Evolutionary conservation across 2,888 invertebrate genomes (phyloP).

Genomic region (Hemicrepidius hirtus): DNA sequence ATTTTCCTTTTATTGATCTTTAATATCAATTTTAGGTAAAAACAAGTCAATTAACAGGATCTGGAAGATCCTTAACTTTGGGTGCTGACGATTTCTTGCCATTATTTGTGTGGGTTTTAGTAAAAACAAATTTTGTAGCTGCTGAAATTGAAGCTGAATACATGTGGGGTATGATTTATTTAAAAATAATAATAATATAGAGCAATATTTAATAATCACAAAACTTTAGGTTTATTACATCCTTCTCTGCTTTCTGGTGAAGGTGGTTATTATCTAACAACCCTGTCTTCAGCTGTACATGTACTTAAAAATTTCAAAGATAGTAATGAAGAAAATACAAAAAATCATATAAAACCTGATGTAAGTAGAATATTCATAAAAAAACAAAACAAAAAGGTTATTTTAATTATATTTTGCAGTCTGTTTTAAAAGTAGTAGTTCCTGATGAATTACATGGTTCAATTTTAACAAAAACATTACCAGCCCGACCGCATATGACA

Average conservation of each 20-base stretch:
- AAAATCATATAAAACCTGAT: constrained; percentile 68
- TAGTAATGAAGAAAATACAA: constrained; percentile 67
- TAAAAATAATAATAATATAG: not conserved
- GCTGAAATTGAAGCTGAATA: constrained; percentile 97
- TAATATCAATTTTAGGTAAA: constrained; percentile 75
- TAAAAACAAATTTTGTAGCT: constrained; percentile 91
- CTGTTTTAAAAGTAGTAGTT: constrained; percentile 91
- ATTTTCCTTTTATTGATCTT: too few species aligned
- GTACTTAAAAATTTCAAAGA: constrained; percentile 82
- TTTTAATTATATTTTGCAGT: constrained; percentile 65
- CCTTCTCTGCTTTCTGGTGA: constrained; percentile 93
- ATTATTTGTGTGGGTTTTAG: constrained; percentile 92
- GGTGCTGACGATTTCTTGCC: constrained; percentile 94
- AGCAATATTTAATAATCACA: not conserved
- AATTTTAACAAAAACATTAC: constrained; percentile 92
- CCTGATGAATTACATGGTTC: constrained; percentile 96
- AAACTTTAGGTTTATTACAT: constrained; percentile 81
- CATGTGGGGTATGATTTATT: constrained; percentile 87
- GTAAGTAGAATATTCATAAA: constrained; percentile 62
- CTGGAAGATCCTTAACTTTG: constrained; percentile 74
- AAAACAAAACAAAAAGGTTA: not conserved
- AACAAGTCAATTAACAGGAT: constrained; percentile 74
- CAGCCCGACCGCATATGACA: constrained; percentile 94
- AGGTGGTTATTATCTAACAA: constrained; percentile 95
- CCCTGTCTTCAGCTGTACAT: constrained; percentile 93